A percentile compares a stretch with the other conserved stretches of the same genome.
Conservation (phyloP, 2,113 vertebrate genomes). For the Chionomys nivalis region DNA sequence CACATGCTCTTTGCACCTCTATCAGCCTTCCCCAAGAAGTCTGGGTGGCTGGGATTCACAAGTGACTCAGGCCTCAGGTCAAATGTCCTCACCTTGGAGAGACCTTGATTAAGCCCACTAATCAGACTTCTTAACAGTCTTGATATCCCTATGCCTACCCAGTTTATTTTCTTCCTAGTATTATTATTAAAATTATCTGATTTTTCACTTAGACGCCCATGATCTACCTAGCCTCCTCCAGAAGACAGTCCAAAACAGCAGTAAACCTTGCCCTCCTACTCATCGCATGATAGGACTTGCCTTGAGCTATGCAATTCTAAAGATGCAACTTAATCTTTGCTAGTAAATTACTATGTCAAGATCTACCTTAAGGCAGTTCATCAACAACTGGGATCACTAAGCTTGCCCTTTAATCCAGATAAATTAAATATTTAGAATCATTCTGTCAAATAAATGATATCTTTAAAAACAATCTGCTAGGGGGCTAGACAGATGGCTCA, state of each 20-base stretch:
- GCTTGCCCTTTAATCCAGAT: not conserved
- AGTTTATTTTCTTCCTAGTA: not conserved
- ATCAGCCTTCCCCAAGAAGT: not conserved
- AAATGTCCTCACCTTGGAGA: not conserved
- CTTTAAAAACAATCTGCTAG: not conserved
- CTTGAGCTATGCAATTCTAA: not conserved
- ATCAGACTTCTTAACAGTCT: not conserved
- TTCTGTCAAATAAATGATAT: not conserved
- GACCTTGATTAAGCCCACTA: not conserved
- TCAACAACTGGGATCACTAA: slow-evolving; percentile 1
- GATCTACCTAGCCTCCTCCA: not conserved
- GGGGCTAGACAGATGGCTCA: not conserved
- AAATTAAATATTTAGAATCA: slow-evolving; percentile 45
- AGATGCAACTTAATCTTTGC: not conserved
- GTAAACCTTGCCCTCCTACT: not conserved
- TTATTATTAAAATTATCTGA: slow-evolving; percentile 26
- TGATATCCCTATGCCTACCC: not conserved
- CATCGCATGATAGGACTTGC: not conserved
- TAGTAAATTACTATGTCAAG: not conserved
- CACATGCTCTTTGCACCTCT: not conserved
- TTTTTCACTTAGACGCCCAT: slow-evolving; percentile 3
- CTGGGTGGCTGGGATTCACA: not conserved
- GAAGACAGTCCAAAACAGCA: not conserved
- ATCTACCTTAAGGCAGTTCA: slow-evolving; percentile 14
- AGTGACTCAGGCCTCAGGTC: not conserved